Evolutionary conservation across 2,797 vertebrate genomes (phyloP), one percentile per base, ranked within the genome.

Genomic region (Rhabdophis nuchalis): DNA sequence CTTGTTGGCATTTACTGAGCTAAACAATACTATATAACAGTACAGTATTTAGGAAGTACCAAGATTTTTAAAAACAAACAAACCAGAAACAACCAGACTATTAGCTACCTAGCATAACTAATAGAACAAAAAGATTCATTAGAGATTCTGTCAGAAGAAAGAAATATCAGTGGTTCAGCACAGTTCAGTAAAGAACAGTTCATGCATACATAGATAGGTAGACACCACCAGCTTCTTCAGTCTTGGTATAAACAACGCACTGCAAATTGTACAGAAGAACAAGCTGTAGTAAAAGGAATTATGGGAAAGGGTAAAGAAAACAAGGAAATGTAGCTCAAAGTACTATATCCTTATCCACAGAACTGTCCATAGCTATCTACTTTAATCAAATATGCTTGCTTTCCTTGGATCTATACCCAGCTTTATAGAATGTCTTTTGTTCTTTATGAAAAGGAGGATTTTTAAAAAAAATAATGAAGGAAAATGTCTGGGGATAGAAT

Each of bases 31-130:
- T 57, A 16, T 32, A 82, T 18, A n/a, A 7, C 10, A 29, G 36
- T 46, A 29, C 77, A 23, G 36, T 86, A 77, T 92, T 72, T 90
- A 13, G 16, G 46, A 53, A 25, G 12, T 57, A 6, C 58, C 86
- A 86, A 57, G 0, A 41, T 61, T 61, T 27, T 27, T 60, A 46
- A 46, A 5, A n/a, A n/a, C 50, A 90, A 92, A 77, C 41, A 77
- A 18, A 57, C 5, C 54, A 16, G 13, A 68, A 32, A 82, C 20
- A 46, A 18, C 36, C 36, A 57, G 27, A 72, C 68, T 27, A 6
- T 41, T 52, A 25, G 46, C 50, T 93, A 77, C 88, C 91, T 93
- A 92, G 86, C 85, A 91, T 72, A 91, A 87, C 93, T 90, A 92
- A 91, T 90, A 60, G 86, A 91, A 32, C 29, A 36, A 90, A 90